Conservation (phyloP, 2,888 invertebrate genomes). For the Hypercompe scribonia region DNA sequence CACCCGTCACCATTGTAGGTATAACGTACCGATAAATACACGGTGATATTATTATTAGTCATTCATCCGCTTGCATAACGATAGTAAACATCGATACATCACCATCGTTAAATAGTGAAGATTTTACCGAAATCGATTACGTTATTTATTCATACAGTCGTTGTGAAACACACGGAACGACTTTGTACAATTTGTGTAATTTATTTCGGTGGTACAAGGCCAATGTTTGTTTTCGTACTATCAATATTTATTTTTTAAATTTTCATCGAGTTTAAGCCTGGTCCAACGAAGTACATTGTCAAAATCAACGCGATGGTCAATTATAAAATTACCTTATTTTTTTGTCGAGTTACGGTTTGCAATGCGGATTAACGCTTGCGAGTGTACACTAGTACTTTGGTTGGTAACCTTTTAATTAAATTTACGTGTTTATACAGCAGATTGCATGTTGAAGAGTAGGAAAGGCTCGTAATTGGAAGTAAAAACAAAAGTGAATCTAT, state of each 20-base stretch:
- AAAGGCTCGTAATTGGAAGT: not conserved
- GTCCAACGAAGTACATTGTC: constrained; percentile 37
- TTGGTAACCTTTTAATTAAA: constrained; percentile 25
- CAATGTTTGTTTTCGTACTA: constrained; percentile 52
- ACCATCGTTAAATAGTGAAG: constrained; percentile 22
- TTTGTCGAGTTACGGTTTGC: constrained; percentile 38
- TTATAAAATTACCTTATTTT: constrained; percentile 58
- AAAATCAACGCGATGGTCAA: constrained; percentile 58
- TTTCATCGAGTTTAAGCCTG: constrained; percentile 42
- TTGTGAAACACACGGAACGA: constrained; percentile 49
- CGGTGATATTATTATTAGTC: not conserved
- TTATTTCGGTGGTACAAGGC: constrained; percentile 50
- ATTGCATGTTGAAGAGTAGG: not conserved
- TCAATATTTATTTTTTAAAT: constrained; percentile 62
- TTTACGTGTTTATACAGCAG: not conserved
- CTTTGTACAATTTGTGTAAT: constrained; percentile 56
- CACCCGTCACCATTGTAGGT: not conserved
- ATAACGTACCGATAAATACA: not conserved
- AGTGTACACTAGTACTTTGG: constrained; percentile 20
- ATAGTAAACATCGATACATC: constrained; percentile 19
- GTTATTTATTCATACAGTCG: constrained; percentile 45
- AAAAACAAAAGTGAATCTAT: not conserved
- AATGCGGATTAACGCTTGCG: constrained; percentile 42
- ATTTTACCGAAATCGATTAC: constrained; percentile 38
- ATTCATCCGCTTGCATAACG: constrained; percentile 2